A percentile compares a stretch with the other conserved stretches of the same genome.
These are phyloP conservation scores for Glyphotaelius pellucidus DNA, from an alignment of 2,888 invertebrate genomes.

Conservation along the genomic window DNA sequence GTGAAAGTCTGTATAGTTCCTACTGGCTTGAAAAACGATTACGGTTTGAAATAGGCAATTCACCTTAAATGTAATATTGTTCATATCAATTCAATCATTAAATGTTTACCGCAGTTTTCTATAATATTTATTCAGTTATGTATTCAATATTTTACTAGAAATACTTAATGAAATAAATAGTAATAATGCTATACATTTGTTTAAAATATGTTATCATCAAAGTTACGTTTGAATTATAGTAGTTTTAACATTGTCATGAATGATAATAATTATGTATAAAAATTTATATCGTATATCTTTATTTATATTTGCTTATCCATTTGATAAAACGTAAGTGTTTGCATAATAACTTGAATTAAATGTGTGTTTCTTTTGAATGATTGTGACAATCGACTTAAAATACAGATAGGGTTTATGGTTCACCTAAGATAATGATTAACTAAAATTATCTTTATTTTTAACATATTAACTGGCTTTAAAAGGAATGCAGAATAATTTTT, in stretches of 20 bases:
- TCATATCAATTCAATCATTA: background rate
- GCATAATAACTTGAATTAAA: background rate
- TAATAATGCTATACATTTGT: background rate
- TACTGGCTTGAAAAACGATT: no score
- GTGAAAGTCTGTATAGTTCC: no score
- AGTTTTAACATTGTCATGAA: background rate
- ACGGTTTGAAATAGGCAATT: no score
- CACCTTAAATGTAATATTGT: background rate
- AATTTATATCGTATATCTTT: background rate
- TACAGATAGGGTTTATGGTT: background rate
- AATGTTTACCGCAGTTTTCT: background rate
- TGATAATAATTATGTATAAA: background rate
- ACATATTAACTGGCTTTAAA: background rate
- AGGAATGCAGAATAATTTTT: background rate
- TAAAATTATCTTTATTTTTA: background rate
- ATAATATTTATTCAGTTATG: background rate
- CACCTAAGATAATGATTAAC: background rate
- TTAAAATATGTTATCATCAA: background rate
- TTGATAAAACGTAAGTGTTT: background rate
- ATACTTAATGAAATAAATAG: background rate
- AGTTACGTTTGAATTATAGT: background rate
- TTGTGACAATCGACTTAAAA: background rate
- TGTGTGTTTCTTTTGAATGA: background rate
- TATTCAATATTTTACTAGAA: background rate
- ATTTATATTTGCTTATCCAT: background rate